These are phyloP conservation scores for Otocyon megalotis DNA, from an alignment of 2,113 vertebrate genomes.

Conservation along the genomic window DNA sequence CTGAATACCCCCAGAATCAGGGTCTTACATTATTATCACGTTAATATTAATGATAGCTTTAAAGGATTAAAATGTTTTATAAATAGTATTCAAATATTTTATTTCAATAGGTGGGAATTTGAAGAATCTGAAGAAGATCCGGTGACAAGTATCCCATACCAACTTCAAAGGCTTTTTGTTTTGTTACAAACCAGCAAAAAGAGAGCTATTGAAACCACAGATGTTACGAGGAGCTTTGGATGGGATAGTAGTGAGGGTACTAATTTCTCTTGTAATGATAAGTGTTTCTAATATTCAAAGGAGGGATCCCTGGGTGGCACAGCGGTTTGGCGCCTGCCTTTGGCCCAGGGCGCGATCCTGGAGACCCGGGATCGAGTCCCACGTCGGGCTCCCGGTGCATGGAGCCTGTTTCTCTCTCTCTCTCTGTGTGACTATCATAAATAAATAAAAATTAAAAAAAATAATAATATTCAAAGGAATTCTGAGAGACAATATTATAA, in stretches of 20 bases:
- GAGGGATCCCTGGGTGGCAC: no score
- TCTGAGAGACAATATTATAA: neutral
- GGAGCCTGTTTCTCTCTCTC: no score
- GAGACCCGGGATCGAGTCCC: no score
- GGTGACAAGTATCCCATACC: conserved; percentile 97
- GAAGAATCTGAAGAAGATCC: conserved; percentile 98
- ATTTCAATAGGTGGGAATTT: conserved; percentile 95
- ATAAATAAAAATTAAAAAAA: no score
- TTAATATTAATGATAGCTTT: conserved; percentile 42
- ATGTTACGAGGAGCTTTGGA: conserved; percentile 98
- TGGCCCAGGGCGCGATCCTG: no score
- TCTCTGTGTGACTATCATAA: no score
- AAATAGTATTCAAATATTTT: conserved; percentile 66
- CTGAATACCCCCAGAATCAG: neutral
- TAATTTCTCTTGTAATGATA: conserved; percentile 48
- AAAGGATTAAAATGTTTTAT: conserved; percentile 55
- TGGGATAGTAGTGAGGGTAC: conserved; percentile 99
- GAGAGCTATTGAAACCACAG: conserved; percentile 98
- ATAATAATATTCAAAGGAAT: conserved; percentile 29
- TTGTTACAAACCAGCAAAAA: conserved; percentile 99
- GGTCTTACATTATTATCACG: conserved; percentile 28
- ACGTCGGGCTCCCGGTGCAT: no score
- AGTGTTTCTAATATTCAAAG: conserved; percentile 40
- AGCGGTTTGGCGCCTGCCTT: no score
- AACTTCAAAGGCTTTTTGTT: conserved; percentile 98